phyloP scores from a whole-genome alignment of 2,113 vertebrate genomes.

The Rhinoderma darwinii region DNA sequence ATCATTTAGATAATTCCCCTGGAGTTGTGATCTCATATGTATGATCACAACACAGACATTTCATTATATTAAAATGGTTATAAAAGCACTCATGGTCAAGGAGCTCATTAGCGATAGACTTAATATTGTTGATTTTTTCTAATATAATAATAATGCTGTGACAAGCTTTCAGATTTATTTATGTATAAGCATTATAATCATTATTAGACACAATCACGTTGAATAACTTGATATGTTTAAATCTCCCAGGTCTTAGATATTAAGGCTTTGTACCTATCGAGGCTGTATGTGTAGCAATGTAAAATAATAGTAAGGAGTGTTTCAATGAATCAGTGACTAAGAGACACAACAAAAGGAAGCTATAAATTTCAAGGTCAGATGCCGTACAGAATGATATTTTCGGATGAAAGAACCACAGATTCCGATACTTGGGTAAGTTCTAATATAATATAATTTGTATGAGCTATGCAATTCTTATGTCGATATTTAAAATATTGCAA shows the following conservation, averaged over 20 bases:
- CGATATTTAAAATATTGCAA: not conserved
- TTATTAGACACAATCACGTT: not conserved
- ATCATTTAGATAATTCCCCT: conserved; percentile 79
- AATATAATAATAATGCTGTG: conserved; percentile 75
- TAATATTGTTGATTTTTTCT: conserved; percentile 81
- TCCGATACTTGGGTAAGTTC: conserved; percentile 69
- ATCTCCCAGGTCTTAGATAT: not conserved
- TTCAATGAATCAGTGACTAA: not conserved
- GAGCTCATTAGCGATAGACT: conserved; percentile 71
- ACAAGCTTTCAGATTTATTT: conserved; percentile 80
- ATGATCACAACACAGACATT: conserved; percentile 63
- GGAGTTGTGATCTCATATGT: conserved; percentile 69
- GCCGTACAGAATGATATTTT: not conserved
- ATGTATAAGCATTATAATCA: conserved; percentile 58
- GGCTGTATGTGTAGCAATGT: not conserved
- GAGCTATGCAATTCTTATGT: not conserved
- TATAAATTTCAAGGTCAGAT: conserved; percentile 25
- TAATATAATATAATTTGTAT: not conserved
- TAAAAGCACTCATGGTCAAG: conserved; percentile 64
- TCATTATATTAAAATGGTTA: conserved; percentile 75
- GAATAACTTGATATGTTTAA: not conserved
- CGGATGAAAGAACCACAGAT: conserved; percentile 42
- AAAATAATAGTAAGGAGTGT: not conserved
- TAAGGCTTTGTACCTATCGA: not conserved
- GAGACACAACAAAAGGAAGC: conserved; percentile 2